Base-by-base conservation (phyloP, 2,113 vertebrate genomes). In the Microtus richardsoni region DNA sequence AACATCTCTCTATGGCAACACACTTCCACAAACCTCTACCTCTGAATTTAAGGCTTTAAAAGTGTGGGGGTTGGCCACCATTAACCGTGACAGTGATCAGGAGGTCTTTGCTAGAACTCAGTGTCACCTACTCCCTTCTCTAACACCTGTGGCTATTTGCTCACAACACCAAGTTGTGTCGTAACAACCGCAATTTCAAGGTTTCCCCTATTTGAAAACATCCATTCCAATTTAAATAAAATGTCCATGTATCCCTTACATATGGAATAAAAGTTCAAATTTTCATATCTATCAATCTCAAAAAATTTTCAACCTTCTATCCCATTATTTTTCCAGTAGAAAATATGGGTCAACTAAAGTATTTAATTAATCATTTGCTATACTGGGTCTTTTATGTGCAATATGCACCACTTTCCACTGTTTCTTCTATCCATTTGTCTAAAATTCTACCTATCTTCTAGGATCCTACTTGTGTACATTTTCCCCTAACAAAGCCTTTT, bases 261-360 rank as follows among this genome's bases (percentile, higher is more conserved):
- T 52, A 44, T 10, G 90, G 47, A 95, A 92, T 71, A 70, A 96
- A 80, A 78, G 71, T 83, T 64, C 30, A 87, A 79, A 74, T 52
- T 49, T 86, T 74, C 77, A 70, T 41, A 24, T 41, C 66, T 60
- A 78, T 83, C 9, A 19, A 83, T 83, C 22, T 66, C 21, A 94
- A 79, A 33, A 88, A 90, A 1, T 0, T 91, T 87, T 87, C 39
- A 64, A 39, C 60, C 22, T 77, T 91, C 11, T 87, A 36, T 36
- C 24, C 26, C 39, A 80, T 2, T 4, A 87, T 17, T 74, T 19
- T 58, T 8, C n/a, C 68, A 33, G 68, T 70, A 83, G 21, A 89
- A 64, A 11, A 11, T 21, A 64, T 2, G 66, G 6, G 39, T 70
- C 13, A 75, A 54, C 74, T 28, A 75, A 92, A 92, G 77, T 71